Evolutionary conservation across 2,797 vertebrate species (phyloP).

Genomic region (Sebastes nivosus): DNA sequence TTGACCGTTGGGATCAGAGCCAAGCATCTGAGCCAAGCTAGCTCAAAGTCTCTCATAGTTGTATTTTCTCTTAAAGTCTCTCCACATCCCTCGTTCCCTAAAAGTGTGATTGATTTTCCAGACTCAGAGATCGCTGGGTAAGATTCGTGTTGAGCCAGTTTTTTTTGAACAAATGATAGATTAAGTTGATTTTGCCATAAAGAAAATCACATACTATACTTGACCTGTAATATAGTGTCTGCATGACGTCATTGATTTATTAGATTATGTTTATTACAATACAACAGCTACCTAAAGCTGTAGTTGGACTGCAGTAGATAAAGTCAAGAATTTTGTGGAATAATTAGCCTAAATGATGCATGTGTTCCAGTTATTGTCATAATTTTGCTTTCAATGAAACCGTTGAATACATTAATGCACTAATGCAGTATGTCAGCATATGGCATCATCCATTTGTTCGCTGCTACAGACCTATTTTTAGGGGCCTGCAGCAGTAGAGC

Average conservation of each 20-base stretch:
- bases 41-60: slow-evolving; percentile 25
- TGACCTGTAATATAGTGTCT: neutral
- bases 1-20: slow-evolving; percentile 48
- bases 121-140: slow-evolving; percentile 9
- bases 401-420: slow-evolving; percentile 10
- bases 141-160: neutral
- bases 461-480: slow-evolving; percentile 50
- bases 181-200: neutral
- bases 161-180: neutral
- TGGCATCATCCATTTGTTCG: slow-evolving; percentile 48
- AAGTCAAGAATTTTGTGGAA: neutral
- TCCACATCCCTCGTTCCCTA: neutral
- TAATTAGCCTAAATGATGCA: neutral
- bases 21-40: slow-evolving; percentile 45
- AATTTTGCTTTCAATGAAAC: slow-evolving; percentile 15
- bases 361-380: neutral
- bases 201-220: neutral
- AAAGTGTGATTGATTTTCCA: slow-evolving; percentile 50
- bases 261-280: neutral
- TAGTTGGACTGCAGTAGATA: neutral
- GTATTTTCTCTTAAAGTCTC: neutral
- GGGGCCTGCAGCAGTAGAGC: slow-evolving; percentile 4
- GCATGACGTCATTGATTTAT: neutral
- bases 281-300: neutral
- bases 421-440: slow-evolving; percentile 39